These are phyloP conservation scores for Bombycilla garrulus DNA, from an alignment of 2,113 vertebrate species.

Conservation along the genomic window DNA sequence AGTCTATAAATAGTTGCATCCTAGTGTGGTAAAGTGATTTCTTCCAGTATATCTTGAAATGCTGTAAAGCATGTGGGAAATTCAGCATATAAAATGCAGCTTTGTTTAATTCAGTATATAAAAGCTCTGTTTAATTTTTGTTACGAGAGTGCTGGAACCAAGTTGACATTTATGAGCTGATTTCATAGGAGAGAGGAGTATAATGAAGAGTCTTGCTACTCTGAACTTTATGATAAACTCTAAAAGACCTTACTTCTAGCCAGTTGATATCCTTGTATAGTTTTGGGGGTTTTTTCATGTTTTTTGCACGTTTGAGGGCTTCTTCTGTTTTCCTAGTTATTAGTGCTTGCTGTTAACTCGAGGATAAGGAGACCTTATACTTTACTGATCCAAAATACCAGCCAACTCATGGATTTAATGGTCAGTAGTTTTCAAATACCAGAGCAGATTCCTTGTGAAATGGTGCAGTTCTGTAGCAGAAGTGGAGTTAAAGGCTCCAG, in stretches of 20 bases:
- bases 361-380: not conserved
- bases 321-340: not conserved
- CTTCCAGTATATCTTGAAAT: not conserved
- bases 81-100: not conserved
- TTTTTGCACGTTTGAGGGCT: not conserved
- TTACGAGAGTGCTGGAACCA: not conserved
- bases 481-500: not conserved
- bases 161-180: slow-evolving; percentile 30
- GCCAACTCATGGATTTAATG: not conserved
- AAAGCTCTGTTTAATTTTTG: slow-evolving; percentile 23
- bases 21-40: not conserved
- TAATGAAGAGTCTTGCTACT: not conserved
- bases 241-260: not conserved
- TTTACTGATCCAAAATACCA: not conserved
- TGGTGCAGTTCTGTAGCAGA: not conserved
- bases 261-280: not conserved
- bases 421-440: slow-evolving; percentile 2
- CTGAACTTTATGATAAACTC: not conserved
- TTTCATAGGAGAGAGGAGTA: not conserved
- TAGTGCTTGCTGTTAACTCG: not conserved
- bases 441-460: not conserved
- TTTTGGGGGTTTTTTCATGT: not conserved
- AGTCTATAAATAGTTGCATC: not conserved
- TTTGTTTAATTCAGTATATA: too few relatives aligned
- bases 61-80: not conserved